phyloP scores from a whole-genome alignment of 2,113 vertebrate genomes.

The Propithecus coquereli region DNA sequence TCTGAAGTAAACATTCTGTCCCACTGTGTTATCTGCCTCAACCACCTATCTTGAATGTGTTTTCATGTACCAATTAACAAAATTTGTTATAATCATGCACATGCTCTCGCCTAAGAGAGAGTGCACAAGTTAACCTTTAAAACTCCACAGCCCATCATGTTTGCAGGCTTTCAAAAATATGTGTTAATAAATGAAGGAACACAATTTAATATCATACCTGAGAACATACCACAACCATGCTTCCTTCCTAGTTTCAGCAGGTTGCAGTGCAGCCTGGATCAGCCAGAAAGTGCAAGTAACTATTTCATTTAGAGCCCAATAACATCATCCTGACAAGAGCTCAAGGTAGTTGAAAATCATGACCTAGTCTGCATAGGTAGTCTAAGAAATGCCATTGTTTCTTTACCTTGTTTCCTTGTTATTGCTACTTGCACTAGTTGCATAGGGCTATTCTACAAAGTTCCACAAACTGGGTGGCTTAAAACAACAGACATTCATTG shows the following conservation, averaged over 20 bases:
- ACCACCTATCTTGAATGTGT: neutral
- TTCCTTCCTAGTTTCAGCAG: neutral
- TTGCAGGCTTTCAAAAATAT: neutral
- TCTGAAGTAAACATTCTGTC: neutral
- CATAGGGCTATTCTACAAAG: neutral
- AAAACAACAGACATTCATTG: neutral
- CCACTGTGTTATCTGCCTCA: neutral
- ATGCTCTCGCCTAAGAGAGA: neutral
- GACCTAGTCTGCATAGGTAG: neutral
- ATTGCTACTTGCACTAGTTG: neutral
- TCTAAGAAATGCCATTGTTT: neutral
- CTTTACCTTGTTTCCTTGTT: neutral
- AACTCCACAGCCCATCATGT: neutral
- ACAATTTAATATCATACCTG: neutral
- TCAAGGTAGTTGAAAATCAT: neutral
- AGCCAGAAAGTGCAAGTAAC: neutral
- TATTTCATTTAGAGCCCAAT: neutral
- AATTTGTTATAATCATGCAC: neutral
- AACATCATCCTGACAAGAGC: neutral
- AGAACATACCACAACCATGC: neutral
- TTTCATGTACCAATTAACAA: neutral
- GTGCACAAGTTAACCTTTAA: neutral
- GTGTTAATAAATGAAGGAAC: neutral
- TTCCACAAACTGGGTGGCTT: neutral
- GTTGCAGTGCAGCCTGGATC: neutral